phyloP scores from a whole-genome alignment of 2,797 vertebrate species.

The Choloepus didactylus region DNA sequence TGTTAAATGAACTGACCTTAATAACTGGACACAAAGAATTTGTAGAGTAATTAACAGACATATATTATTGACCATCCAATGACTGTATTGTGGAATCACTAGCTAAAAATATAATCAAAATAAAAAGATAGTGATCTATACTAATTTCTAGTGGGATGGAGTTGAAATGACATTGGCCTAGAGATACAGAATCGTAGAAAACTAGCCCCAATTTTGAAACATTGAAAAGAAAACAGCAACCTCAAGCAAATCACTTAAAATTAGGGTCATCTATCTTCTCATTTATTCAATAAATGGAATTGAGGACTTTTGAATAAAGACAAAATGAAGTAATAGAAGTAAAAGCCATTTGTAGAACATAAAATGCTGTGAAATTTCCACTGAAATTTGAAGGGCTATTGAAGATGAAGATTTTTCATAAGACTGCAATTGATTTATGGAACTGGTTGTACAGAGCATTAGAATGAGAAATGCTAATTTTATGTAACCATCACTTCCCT shows the following conservation, averaged over 20 bases:
- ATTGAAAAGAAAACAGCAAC: background rate
- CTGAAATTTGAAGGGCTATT: background rate
- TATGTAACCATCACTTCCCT: background rate
- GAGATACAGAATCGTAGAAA: background rate
- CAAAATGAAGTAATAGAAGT: background rate
- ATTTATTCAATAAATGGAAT: background rate
- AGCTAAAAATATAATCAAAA: background rate
- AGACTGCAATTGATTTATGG: background rate
- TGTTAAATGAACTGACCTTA: background rate
- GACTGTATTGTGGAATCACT: background rate
- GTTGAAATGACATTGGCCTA: background rate
- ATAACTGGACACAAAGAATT: background rate
- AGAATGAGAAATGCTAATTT: slow-evolving; percentile 14
- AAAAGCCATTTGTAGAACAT: background rate
- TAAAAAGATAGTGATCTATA: background rate
- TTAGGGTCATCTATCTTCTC: background rate
- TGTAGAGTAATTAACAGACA: background rate
- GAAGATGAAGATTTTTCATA: background rate
- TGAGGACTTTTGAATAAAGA: background rate
- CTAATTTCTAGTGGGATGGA: background rate
- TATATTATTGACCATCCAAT: background rate
- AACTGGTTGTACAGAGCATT: slow-evolving; percentile 9
- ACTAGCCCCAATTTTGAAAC: background rate
- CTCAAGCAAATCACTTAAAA: slow-evolving; percentile 32
- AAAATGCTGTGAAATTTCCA: slow-evolving; percentile 14